These are phyloP conservation scores for Artibeus lituratus DNA, from an alignment of 2,797 vertebrate genomes.

Conservation along the genomic window DNA sequence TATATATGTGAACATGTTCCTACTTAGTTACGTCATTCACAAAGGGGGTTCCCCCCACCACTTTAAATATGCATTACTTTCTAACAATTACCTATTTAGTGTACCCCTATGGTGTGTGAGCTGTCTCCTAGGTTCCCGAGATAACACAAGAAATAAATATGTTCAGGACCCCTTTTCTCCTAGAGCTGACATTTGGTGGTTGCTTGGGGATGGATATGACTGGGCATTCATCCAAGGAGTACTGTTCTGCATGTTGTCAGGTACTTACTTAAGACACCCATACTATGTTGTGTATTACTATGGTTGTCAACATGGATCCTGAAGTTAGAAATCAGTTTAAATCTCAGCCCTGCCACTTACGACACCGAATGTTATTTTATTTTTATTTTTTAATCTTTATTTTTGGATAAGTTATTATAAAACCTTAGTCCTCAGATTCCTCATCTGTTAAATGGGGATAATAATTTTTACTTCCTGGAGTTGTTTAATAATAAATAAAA, in stretches of 20 bases:
- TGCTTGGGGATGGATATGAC: not conserved
- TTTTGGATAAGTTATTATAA: not conserved
- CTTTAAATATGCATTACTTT: not conserved
- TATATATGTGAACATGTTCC: not conserved
- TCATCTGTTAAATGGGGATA: not conserved
- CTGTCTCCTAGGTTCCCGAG: not conserved
- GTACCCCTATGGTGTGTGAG: not conserved
- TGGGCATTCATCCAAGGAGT: not conserved
- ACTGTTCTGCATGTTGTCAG: not conserved
- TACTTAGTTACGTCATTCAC: not conserved
- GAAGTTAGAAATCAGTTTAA: not conserved
- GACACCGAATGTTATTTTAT: not conserved
- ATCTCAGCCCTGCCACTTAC: not conserved
- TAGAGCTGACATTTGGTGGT: not conserved
- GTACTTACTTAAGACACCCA: not conserved
- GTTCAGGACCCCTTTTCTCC: not conserved
- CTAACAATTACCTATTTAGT: not conserved
- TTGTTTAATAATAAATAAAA: not conserved
- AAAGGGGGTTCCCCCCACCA: not conserved
- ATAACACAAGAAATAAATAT: not conserved
- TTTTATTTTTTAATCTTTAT: too few species aligned
- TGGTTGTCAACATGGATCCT: not conserved
- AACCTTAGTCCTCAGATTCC: not conserved
- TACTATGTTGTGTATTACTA: not conserved
- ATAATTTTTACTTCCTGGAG: not conserved